phyloP scores from a whole-genome alignment of 2,797 vertebrate species.

The Poeciliopsis presidionis region DNA sequence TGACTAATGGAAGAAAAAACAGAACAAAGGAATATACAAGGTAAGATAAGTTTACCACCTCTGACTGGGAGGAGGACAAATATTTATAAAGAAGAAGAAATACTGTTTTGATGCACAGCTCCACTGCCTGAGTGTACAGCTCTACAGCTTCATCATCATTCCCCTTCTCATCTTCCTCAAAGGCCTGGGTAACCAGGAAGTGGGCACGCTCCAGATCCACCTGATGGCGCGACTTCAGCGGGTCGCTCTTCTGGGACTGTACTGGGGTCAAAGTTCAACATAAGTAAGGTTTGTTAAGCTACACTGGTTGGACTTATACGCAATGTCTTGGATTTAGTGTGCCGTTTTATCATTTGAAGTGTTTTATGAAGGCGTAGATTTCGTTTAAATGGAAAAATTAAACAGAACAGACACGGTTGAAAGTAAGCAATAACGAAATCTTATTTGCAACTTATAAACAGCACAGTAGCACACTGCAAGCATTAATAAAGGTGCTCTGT shows the following conservation, averaged over 20 bases:
- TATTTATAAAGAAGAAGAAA: constrained; percentile 24
- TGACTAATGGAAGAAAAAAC: constrained; percentile 79
- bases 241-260: constrained; percentile 89
- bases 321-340: neutral
- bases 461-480: neutral
- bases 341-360: neutral
- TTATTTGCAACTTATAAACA: neutral
- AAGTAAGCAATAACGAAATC: neutral
- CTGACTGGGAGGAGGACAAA: neutral
- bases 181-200: constrained; percentile 97
- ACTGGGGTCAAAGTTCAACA: constrained; percentile 72
- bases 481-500: neutral
- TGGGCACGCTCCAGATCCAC: constrained; percentile 94
- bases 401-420: neutral
- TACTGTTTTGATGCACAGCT: constrained; percentile 96
- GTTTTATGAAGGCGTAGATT: neutral
- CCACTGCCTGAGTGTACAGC: constrained; percentile 95
- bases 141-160: constrained; percentile 93
- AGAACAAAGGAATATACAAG: constrained; percentile 25
- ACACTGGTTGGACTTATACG: neutral
- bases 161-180: constrained; percentile 95
- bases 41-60: neutral
- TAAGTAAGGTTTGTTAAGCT: neutral
- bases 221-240: constrained; percentile 94
- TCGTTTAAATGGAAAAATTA: neutral